phyloP scores from a whole-genome alignment of 2,113 vertebrate genomes.

The Apaloderma vittatum region DNA sequence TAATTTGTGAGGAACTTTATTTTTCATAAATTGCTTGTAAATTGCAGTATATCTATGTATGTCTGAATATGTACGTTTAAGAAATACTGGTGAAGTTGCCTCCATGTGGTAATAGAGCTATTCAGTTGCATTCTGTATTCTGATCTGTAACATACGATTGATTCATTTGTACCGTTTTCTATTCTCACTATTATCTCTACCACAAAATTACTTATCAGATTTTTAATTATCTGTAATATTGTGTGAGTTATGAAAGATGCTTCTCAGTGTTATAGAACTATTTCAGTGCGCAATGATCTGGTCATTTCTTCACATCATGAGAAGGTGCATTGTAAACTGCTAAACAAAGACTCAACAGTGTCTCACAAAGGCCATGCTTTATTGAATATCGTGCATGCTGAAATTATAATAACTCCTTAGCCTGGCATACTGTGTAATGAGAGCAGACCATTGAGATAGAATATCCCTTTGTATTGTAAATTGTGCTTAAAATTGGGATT shows the following conservation, averaged over 20 bases:
- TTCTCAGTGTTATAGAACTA: background rate
- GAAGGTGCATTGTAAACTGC: background rate
- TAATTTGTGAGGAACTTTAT: background rate
- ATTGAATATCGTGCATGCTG: background rate
- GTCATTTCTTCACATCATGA: background rate
- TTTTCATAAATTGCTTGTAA: background rate
- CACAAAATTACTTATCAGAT: background rate
- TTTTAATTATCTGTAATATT: conserved; percentile 13
- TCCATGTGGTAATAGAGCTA: background rate
- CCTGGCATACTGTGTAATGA: background rate
- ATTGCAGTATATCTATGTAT: background rate
- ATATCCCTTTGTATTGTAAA: background rate
- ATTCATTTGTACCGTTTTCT: background rate
- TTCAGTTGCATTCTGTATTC: background rate
- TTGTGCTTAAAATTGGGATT: background rate
- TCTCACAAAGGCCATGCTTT: background rate
- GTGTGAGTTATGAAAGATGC: background rate
- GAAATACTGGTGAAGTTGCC: background rate
- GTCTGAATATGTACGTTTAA: background rate
- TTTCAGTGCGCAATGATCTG: background rate
- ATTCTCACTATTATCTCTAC: background rate
- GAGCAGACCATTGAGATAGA: background rate
- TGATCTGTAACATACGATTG: background rate
- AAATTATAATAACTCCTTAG: background rate
- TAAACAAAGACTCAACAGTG: background rate